These are phyloP conservation scores for Limonius californicus DNA, from an alignment of 1,140 invertebrate genomes.

Conservation along the genomic window DNA sequence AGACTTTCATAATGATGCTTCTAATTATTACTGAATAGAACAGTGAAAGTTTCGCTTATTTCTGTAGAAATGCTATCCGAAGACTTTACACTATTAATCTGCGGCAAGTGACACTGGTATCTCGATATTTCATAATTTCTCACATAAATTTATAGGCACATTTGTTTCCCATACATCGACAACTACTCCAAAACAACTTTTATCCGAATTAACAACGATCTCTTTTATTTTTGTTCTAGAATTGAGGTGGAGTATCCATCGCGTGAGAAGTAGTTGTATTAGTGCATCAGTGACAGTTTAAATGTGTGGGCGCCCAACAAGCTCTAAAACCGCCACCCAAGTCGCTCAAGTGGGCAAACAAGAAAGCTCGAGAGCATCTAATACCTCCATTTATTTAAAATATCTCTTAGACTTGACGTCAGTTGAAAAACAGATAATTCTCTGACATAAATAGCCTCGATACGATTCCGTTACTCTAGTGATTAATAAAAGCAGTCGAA, in stretches of 20 bases:
- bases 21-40: no score
- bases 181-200: no score
- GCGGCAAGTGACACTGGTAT: no score
- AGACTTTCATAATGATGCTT: no score
- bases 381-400: constrained; percentile 1
- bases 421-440: neutral
- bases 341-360: neutral
- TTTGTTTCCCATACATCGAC: no score
- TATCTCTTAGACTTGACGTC: neutral
- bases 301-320: neutral
- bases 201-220: neutral
- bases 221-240: neutral
- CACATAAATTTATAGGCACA: no score
- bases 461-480: neutral
- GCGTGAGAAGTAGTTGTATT: constrained; percentile 7
- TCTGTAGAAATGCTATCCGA: no score
- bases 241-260: neutral
- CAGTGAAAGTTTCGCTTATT: no score
- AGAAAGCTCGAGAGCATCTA: neutral
- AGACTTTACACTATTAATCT: no score
- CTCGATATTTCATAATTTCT: no score
- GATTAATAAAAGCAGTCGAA: neutral
- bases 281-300: neutral
- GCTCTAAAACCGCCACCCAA: neutral
- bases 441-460: neutral